Conservation (phyloP, 2,888 invertebrate species). For the Oxyteleia sp. region DNA sequence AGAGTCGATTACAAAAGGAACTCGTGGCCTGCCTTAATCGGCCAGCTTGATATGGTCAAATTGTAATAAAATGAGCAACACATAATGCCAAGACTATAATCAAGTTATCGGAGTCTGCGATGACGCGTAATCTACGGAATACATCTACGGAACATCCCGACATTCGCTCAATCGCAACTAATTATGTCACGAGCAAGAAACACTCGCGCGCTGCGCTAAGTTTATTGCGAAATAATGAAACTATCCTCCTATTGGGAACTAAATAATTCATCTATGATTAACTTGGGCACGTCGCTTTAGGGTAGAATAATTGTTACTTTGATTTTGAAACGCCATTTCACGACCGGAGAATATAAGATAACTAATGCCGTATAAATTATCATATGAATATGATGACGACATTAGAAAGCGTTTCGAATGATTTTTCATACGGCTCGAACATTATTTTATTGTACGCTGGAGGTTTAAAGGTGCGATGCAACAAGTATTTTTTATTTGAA, state of each 20-base stretch:
- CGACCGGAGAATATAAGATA: too few relatives aligned
- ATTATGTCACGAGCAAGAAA: slow-evolving; percentile 64
- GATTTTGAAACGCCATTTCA: too few relatives aligned
- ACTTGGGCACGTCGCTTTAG: slow-evolving; percentile 40
- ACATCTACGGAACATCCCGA: slow-evolving; percentile 24
- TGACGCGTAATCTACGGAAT: slow-evolving; percentile 34
- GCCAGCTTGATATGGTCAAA: slow-evolving; percentile 20
- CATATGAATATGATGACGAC: too few relatives aligned
- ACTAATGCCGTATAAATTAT: too few relatives aligned
- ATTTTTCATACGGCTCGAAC: too few relatives aligned
- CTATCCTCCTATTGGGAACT: slow-evolving; percentile 50
- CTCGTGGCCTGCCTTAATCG: background rate
- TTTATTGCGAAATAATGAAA: slow-evolving; percentile 49
- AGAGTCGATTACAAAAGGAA: slow-evolving; percentile 31
- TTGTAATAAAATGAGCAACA: slow-evolving; percentile 42
- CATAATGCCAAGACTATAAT: slow-evolving; percentile 46
- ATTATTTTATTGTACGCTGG: too few relatives aligned
- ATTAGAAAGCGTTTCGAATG: too few relatives aligned
- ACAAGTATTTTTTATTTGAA: too few relatives aligned
- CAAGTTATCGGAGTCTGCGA: slow-evolving; percentile 37
- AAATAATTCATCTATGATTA: slow-evolving; percentile 66
- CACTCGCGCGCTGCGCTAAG: slow-evolving; percentile 16
- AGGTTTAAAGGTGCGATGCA: too few relatives aligned
- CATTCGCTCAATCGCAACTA: slow-evolving; percentile 54
- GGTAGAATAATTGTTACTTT: slow-evolving; percentile 43